These are phyloP conservation scores for Eubasilissa regina DNA, from an alignment of 1,140 invertebrate species.

Conservation along the genomic window DNA sequence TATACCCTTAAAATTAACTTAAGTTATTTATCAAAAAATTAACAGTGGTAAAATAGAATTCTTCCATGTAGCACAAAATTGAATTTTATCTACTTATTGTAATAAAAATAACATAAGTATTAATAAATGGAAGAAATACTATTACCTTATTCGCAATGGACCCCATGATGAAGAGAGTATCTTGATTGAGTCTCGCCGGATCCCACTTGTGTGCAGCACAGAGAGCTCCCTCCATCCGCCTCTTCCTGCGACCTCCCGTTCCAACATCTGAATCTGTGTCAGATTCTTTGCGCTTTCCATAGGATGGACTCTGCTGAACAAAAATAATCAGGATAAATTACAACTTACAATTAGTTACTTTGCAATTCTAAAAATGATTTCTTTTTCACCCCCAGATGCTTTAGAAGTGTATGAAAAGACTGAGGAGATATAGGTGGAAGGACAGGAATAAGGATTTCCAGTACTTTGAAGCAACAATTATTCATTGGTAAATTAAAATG, in stretches of 20 bases:
- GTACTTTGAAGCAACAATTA: too few relatives aligned
- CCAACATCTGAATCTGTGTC: constrained; percentile 75
- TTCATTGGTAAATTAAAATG: too few relatives aligned
- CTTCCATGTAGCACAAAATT: neutral
- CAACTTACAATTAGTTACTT: neutral
- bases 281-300: constrained; percentile 76
- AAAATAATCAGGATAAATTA: neutral
- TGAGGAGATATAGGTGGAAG: too few relatives aligned
- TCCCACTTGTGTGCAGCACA: constrained; percentile 78
- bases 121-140: neutral
- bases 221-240: constrained; percentile 59
- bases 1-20: too few relatives aligned
- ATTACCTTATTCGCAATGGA: constrained; percentile 82
- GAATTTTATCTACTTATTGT: neutral
- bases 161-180: constrained; percentile 86
- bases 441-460: too few relatives aligned
- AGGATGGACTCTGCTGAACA: constrained; percentile 69
- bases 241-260: constrained; percentile 67
- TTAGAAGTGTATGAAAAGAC: too few relatives aligned
- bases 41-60: too few relatives aligned
- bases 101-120: neutral
- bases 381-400: too few relatives aligned
- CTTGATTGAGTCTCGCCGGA: constrained; percentile 77
- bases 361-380: neutral
- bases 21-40: too few relatives aligned